Evolutionary conservation across 2,888 invertebrate species (phyloP).

Genomic region (Tinea semifulvella): DNA sequence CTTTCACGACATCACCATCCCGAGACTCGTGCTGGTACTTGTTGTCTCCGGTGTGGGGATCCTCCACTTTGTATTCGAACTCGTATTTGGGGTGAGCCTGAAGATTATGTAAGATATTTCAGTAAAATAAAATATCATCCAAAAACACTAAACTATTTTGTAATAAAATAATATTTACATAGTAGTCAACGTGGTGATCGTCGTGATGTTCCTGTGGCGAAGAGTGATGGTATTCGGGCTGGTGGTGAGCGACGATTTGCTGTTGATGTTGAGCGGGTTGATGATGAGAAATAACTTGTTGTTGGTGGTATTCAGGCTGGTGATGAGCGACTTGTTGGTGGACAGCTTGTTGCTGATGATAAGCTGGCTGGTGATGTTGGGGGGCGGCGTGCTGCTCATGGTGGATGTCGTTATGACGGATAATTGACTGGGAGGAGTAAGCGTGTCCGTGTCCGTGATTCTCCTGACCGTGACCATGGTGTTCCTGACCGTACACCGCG

Average conservation of each 20-base stretch:
- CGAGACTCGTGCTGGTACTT: conserved; percentile 62
- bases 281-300: not conserved
- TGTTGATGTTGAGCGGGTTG: conserved; percentile 13
- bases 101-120: conserved; percentile 2
- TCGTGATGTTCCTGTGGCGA: conserved; percentile 25
- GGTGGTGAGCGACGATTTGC: conserved; percentile 23
- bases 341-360: conserved; percentile 17
- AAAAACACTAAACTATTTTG: too few species aligned
- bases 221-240: conserved; percentile 24
- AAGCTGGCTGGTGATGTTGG: conserved; percentile 16
- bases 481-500: conserved; percentile 30
- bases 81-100: conserved; percentile 61
- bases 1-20: conserved; percentile 66
- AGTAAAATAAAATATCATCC: too few species aligned
- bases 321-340: conserved; percentile 22
- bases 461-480: conserved; percentile 21
- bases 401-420: conserved; percentile 11
- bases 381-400: conserved; percentile 19
- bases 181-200: conserved; percentile 35
- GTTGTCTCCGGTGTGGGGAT: conserved; percentile 64
- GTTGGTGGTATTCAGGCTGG: conserved; percentile 5
- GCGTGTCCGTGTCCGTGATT: conserved; percentile 20
- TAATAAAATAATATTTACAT: conserved; percentile 30
- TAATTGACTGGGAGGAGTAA: conserved; percentile 14
- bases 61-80: conserved; percentile 60